A percentile compares a stretch with the other conserved stretches of the same genome.
These are phyloP conservation scores for Bujurquina vittata DNA, from an alignment of 2,113 vertebrate species.

Conservation along the genomic window DNA sequence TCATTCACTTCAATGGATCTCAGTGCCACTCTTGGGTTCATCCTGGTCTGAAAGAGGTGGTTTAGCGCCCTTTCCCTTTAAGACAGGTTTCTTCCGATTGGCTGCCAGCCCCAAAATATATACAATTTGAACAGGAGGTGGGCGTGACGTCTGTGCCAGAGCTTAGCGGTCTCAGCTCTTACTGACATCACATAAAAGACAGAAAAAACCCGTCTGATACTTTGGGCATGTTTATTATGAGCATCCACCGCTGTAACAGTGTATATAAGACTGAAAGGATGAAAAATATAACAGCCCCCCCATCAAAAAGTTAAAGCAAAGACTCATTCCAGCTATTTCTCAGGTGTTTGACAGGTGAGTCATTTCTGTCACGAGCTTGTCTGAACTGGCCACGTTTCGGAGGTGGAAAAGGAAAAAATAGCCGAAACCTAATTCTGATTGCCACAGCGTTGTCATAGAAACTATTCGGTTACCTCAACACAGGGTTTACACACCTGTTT, in stretches of 20 bases:
- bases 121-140: too few species aligned
- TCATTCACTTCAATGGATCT: not conserved
- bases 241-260: not conserved
- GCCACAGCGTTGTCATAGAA: conserved; percentile 51
- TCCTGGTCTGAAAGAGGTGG: not conserved
- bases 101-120: too few species aligned
- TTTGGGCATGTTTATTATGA: not conserved
- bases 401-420: conserved; percentile 20
- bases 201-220: not conserved
- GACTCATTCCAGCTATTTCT: conserved; percentile 28
- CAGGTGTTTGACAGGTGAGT: conserved; percentile 34
- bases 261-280: not conserved
- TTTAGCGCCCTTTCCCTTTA: not conserved
- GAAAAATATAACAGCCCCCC: not conserved
- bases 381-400: conserved; percentile 41
- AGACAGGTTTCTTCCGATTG: too few species aligned
- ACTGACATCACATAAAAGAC: too few species aligned
- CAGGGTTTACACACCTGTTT: conserved; percentile 68
- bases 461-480: conserved; percentile 53
- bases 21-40: not conserved
- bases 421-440: conserved; percentile 21
- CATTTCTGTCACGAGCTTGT: conserved; percentile 47
- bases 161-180: too few species aligned
- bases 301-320: not conserved
- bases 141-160: too few species aligned